These are phyloP conservation scores for Diadegma fenestrale DNA, from an alignment of 2,888 invertebrate genomes.

Conservation along the genomic window DNA sequence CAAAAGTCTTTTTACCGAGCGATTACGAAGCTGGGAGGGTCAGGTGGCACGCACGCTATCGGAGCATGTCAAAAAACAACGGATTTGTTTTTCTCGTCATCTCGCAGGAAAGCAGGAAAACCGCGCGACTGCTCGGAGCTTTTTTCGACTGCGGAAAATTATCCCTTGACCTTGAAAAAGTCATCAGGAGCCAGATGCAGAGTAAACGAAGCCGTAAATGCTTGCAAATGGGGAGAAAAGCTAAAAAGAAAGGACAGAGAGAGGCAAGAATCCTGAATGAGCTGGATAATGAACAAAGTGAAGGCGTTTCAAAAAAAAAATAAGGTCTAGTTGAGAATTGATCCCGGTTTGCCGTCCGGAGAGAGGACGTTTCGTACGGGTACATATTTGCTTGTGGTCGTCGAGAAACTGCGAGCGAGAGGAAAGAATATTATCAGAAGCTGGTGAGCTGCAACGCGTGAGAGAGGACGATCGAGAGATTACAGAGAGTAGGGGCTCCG, in stretches of 20 bases:
- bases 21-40: not conserved
- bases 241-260: constrained; percentile 44
- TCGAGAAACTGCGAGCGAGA: not conserved
- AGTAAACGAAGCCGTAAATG: constrained; percentile 63
- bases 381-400: constrained; percentile 37
- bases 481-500: constrained; percentile 37
- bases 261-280: not conserved
- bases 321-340: constrained; percentile 61
- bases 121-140: constrained; percentile 30
- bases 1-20: not conserved
- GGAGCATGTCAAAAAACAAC: too few species aligned
- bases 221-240: constrained; percentile 53
- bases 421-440: not conserved
- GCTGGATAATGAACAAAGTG: not conserved
- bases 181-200: constrained; percentile 65
- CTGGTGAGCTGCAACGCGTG: not conserved
- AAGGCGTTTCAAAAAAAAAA: constrained; percentile 46
- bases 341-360: constrained; percentile 71
- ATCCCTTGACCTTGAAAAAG: constrained; percentile 48
- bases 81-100: too few species aligned
- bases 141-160: constrained; percentile 41
- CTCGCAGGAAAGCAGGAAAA: not conserved
- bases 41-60: constrained; percentile 8
- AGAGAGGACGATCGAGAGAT: constrained; percentile 27
- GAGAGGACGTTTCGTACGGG: constrained; percentile 59